Percentiles rank a stretch among this genome's conserved stretches.
These are phyloP conservation scores for Ips nitidus DNA, from an alignment of 1,140 invertebrate genomes.

Conservation along the genomic window DNA sequence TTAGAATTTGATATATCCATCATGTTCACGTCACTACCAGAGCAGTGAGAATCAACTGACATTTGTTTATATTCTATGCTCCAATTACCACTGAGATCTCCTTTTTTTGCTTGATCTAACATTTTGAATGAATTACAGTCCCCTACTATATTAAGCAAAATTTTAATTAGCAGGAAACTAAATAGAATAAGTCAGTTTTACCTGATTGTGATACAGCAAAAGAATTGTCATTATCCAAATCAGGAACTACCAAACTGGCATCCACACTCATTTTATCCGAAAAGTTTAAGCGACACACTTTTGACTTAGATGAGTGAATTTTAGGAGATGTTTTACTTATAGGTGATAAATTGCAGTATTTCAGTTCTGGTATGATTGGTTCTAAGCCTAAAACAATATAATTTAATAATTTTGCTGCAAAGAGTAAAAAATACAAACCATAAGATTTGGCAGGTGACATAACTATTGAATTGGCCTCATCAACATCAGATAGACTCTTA, in stretches of 20 bases:
- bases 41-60: slow-evolving; percentile 35
- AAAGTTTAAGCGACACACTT: slow-evolving; percentile 38
- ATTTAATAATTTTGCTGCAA: no score
- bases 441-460: no score
- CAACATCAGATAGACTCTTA: no score
- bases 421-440: no score
- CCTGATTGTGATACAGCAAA: no score
- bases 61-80: slow-evolving; percentile 49
- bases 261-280: slow-evolving; percentile 42
- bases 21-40: slow-evolving; percentile 26
- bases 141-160: no score
- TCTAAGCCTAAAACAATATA: no score
- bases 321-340: slow-evolving; percentile 34
- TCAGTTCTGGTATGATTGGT: slow-evolving; percentile 25
- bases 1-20: slow-evolving; percentile 47
- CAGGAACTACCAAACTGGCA: slow-evolving; percentile 41
- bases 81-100: slow-evolving; percentile 45
- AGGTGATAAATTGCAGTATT: slow-evolving; percentile 46
- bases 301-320: slow-evolving; percentile 22
- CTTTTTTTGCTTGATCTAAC: neutral
- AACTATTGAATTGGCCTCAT: no score
- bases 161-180: no score
- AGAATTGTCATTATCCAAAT: slow-evolving; percentile 25
- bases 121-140: neutral
- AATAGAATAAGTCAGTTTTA: no score